Base-by-base conservation (phyloP, 2,888 invertebrate genomes). In the Eupithecia inturbata region DNA sequence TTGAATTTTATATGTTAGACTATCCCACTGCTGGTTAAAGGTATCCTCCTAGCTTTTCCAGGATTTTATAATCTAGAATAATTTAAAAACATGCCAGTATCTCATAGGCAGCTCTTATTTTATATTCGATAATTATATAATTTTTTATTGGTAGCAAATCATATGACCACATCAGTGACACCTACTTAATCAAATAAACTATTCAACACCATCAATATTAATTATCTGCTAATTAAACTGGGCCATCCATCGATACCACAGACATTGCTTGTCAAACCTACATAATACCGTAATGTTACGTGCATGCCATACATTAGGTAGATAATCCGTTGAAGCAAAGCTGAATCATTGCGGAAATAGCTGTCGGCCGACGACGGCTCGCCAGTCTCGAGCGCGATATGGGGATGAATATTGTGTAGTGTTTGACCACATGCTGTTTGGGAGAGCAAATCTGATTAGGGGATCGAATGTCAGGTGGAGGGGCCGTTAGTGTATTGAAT, bases 211-310 rank as follows among this genome's bases (percentile, higher is more conserved):
- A 87, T 92, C 62, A 16, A 91, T 88, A 93, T 92, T 93, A 91
- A 93, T 93, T 92, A 92, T 89, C 87, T 85, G 83, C 86, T 89
- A 91, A 92, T 91, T 89, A 84, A 84, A 85, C 86, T 81, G 85
- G 81, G 82, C 85, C 86, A 86, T 88, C 84, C 89, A 86, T 88
- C 87, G 73, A 76, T 62, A 73, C 73, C 5, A 31, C 62, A 31
- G 62, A 62, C 31, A 16, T 31, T 31, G 31, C 62, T 28, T 62
- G 62, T 31, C 62, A 62, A 31, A 31, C 62, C 60, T 62, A 62
- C 26, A 62, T 31, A 19, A 31, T 62, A 62, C 16, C 60, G 3
- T 22, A 31, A 9, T 16, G 16, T 7, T 28, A 62, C 31, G 19
- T 31, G 6, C 31, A 60, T 60, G 0, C 28, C 75, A 79, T 81